Percentiles rank a stretch among this genome's conserved stretches.
These are phyloP conservation scores for Rhaphigaster nebulosa DNA, from an alignment of 2,888 invertebrate species.

Conservation along the genomic window DNA sequence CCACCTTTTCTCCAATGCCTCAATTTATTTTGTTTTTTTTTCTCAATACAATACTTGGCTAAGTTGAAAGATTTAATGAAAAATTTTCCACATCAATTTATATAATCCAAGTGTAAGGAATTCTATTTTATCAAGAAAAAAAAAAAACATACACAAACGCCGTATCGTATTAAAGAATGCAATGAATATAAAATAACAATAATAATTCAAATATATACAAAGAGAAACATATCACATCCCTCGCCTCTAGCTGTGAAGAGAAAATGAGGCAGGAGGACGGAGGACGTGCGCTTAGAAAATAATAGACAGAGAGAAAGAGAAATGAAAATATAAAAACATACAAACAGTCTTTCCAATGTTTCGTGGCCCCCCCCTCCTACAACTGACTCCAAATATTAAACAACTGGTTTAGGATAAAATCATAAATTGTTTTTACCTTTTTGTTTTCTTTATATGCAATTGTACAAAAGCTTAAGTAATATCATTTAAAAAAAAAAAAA, in stretches of 20 bases:
- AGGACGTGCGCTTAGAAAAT: neutral
- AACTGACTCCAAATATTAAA: conserved; percentile 3
- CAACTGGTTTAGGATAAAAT: neutral
- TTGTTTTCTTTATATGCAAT: neutral
- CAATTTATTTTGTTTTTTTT: neutral
- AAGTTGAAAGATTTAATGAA: neutral
- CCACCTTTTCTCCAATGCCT: neutral
- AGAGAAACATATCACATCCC: conserved; percentile 41
- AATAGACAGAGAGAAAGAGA: conserved; percentile 6
- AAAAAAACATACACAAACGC: conserved; percentile 46
- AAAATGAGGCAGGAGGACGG: neutral
- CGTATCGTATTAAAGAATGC: neutral
- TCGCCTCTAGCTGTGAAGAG: neutral
- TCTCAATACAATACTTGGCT: neutral
- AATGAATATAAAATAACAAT: conserved; percentile 56
- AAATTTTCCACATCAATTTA: neutral
- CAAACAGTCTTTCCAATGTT: conserved; percentile 42
- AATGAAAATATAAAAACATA: conserved; percentile 45
- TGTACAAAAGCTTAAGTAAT: conserved; percentile 52
- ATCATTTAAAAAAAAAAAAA: conserved; percentile 36
- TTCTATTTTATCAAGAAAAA: neutral
- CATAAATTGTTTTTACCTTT: neutral
- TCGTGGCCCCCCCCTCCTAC: neutral
- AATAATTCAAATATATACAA: conserved; percentile 54
- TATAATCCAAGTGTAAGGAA: neutral